Evolutionary conservation across 1,140 invertebrate genomes (phyloP), one percentile per base, ranked within the genome.

Genomic region (Armadillidium nasatum): DNA sequence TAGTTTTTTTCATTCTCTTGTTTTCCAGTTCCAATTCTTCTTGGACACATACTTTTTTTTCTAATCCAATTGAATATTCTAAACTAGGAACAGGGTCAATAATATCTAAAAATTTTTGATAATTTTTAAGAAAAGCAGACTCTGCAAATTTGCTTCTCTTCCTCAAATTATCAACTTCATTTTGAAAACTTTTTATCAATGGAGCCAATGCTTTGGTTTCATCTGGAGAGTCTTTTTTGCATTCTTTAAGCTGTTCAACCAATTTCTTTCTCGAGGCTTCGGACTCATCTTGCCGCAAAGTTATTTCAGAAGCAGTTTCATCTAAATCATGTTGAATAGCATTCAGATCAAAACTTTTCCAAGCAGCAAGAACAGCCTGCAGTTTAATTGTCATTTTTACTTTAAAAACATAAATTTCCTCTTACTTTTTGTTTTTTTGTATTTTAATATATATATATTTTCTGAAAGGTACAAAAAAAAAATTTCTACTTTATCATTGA

Each of bases 11-110:
- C 44, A 88, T 81, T 79, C 88, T 86, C 76, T 86, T 86, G 82
- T 87, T 87, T 82, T 87, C 87, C n/a, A 87, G 85, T 81, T 88
- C 87, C n/a, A 88, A 81, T 78, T 88, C 87, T 60, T 84, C 82
- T 7, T 85, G 83, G 77, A 83, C 81, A 66, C 86, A 84, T 0
- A 86, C 84, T 82, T 85, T 85, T 80, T 87, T 87, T 83, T 87
- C 86, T 13, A 85, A 78, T 68, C 83, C 82, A 73, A 84, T 80
- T 45, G 84, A 85, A 81, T 87, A 84, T 73, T 88, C 87, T 76
- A 88, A 81, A 33, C 83, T 83, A 23, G 85, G 83, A 9, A 86
- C 84, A 7, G 87, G 87, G 82, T 88, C 87, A 85, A 82, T 11
- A 80, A 88, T 79, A 79, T 88, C 88, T 80, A 87, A 86, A 15